phyloP scores from a whole-genome alignment of 1,140 invertebrate species.

The Aphaenogaster ashmeadi region DNA sequence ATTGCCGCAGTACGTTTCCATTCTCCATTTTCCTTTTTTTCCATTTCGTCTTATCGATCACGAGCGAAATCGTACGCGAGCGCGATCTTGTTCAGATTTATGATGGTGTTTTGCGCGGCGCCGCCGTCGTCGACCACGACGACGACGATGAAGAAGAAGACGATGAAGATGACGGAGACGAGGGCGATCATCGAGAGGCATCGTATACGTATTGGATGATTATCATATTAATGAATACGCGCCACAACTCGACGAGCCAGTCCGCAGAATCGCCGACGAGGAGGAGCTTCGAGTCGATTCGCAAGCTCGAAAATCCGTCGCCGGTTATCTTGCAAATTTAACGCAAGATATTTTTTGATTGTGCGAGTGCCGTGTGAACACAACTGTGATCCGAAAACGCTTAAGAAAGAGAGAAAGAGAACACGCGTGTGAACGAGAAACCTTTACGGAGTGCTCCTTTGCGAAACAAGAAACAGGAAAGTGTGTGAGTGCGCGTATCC shows the following conservation, averaged over 20 bases:
- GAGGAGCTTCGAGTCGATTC: slow-evolving; percentile 35
- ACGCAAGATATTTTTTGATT: slow-evolving; percentile 23
- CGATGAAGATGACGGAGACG: slow-evolving; percentile 58
- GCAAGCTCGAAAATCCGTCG: slow-evolving; percentile 35
- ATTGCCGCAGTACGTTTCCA: not conserved
- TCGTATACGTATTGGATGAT: slow-evolving; percentile 77
- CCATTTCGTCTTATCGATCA: slow-evolving; percentile 12
- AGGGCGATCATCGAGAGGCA: slow-evolving; percentile 66
- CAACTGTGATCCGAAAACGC: slow-evolving; percentile 36
- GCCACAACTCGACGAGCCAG: slow-evolving; percentile 66
- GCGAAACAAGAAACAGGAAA: slow-evolving; percentile 29
- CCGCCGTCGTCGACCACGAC: slow-evolving; percentile 12
- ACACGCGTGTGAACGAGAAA: slow-evolving; percentile 38
- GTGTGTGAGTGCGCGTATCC: slow-evolving; percentile 45
- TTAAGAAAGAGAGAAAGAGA: not conserved
- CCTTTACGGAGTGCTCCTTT: slow-evolving; percentile 25
- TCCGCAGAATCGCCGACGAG: slow-evolving; percentile 66
- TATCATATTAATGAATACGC: slow-evolving; percentile 81
- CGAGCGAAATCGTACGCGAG: slow-evolving; percentile 21
- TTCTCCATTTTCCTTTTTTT: not conserved
- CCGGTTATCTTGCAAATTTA: slow-evolving; percentile 16
- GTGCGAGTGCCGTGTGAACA: slow-evolving; percentile 22
- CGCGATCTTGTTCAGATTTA: slow-evolving; percentile 49
- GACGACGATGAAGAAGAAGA: slow-evolving; percentile 57
- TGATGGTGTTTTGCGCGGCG: slow-evolving; percentile 62